phyloP scores from a whole-genome alignment of 2,888 invertebrate species.

The Melanophora roralis region DNA sequence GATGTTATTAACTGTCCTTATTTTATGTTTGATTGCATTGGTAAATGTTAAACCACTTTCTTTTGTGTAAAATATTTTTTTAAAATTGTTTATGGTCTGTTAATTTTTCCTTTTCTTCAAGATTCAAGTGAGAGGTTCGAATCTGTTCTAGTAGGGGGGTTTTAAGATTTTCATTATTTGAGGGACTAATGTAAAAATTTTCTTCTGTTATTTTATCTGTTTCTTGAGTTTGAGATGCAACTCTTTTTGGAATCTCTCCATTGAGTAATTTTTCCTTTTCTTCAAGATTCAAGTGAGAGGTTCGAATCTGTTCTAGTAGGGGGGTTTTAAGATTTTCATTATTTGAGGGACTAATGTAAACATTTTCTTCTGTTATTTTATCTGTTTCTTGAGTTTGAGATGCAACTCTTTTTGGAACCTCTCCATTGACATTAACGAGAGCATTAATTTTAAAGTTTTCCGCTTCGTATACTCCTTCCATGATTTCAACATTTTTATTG shows the following conservation, averaged over 20 bases:
- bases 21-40: background rate
- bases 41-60: background rate
- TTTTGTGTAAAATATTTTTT: constrained; percentile 1
- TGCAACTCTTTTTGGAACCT: background rate
- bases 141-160: no score
- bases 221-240: no score
- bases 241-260: no score
- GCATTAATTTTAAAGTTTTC: constrained; percentile 26
- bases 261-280: background rate
- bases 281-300: background rate
- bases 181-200: no score
- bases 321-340: background rate
- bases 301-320: background rate
- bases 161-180: no score
- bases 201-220: no score
- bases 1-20: background rate
- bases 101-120: no score
- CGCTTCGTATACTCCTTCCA: constrained; percentile 16
- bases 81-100: background rate
- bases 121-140: no score
- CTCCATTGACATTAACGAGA: background rate
- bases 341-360: background rate
- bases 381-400: background rate
- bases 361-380: background rate
- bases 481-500: constrained; percentile 14